Conservation (phyloP, 2,113 vertebrate genomes). For the Recurvirostra avosetta region DNA sequence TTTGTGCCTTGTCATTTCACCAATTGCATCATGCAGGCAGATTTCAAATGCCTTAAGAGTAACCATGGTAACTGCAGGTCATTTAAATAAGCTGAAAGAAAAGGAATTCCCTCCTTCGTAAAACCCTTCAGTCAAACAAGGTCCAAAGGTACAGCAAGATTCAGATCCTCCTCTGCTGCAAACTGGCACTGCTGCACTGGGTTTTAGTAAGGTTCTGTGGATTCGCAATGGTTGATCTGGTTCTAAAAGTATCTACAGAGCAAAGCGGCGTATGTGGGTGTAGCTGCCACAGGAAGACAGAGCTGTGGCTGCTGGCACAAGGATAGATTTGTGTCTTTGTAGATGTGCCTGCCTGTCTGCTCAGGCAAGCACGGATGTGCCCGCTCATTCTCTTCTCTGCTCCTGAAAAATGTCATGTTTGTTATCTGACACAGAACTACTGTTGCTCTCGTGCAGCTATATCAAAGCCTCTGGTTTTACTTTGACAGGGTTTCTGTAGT, state of each 20-base stretch:
- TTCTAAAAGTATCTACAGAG: background rate
- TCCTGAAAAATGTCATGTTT: background rate
- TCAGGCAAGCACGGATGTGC: fast-evolving
- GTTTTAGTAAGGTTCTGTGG: background rate
- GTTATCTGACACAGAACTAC: background rate
- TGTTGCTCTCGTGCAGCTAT: background rate
- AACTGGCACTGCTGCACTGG: background rate
- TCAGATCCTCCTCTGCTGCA: background rate
- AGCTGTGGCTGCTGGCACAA: background rate
- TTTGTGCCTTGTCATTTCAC: conserved; percentile 68
- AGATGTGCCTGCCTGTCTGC: background rate
- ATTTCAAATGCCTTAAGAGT: conserved; percentile 57
- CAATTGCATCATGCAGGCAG: conserved; percentile 55
- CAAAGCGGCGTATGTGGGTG: background rate
- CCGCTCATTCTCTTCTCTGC: background rate
- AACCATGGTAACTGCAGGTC: conserved; percentile 65
- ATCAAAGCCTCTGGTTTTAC: background rate
- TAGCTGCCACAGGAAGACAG: background rate
- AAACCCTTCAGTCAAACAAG: conserved; percentile 19
- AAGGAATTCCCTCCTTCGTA: conserved; percentile 51
- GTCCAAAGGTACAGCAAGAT: background rate
- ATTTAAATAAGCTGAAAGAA: conserved; percentile 64
- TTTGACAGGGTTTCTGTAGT: background rate
- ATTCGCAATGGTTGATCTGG: background rate
- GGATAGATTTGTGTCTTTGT: background rate